Evolutionary conservation across 2,113 vertebrate genomes (phyloP), one percentile per base, ranked within the genome.

Genomic region (Crocuta crocuta): DNA sequence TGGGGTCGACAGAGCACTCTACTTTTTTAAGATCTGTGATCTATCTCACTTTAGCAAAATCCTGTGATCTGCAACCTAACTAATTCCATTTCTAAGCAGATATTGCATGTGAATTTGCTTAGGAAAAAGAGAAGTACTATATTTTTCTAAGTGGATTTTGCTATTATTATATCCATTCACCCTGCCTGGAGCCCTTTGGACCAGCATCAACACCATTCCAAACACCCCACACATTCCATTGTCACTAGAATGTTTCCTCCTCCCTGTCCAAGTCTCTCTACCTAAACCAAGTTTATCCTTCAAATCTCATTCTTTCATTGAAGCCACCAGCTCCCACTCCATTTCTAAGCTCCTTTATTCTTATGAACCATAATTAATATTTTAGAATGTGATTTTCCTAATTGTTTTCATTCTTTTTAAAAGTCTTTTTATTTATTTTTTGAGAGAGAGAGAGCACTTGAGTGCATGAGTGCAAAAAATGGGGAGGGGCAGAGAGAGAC

Each of bases 1-100:
- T 6, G 31, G 12, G 35, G 9, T 24, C 92, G 28, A 2, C 58
- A 82, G 50, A 94, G 23, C 24, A 31, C 31, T 55, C n/a, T 17
- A 71, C 68, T 65, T 91, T 70, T 94, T 63, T n/a, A 97, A 23
- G 48, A 53, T 68, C 39, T 74, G 8, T 91, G 85, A 70, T 83
- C 81, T 94, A 76, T 83, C 81, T 94, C 81, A 78, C 12, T 74
- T 91, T 24, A 92, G 26, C 91, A 89, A 55, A 74, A 26, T 12
- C 80, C 70, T 87, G 21, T 43, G 35, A 89, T 87, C 63, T 83
- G 10, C 48, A 94, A 39, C 17, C 5, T 88, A 65, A 88, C 0
- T 63, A 93, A 48, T 94, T 78, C n/a, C 10, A 48, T 70, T 93
- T 94, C 70, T n/a, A 82, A n/a, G 7, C 33, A 92, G 13, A 74